A percentile compares a stretch with the other conserved stretches of the same genome.
Conservation (phyloP, 2,888 invertebrate species). For the Drosophila meridionalis region DNA sequence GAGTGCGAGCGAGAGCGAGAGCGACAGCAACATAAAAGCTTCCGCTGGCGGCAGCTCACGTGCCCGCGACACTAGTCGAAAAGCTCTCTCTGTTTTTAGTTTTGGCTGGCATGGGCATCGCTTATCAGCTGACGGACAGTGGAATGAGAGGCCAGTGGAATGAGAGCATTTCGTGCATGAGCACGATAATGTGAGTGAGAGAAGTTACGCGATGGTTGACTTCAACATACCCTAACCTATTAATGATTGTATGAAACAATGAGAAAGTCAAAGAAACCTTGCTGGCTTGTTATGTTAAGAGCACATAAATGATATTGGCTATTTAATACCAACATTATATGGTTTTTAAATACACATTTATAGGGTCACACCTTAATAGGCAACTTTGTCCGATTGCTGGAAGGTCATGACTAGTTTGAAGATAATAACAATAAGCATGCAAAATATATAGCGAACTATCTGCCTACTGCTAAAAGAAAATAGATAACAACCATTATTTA, state of each 20-base stretch:
- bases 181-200: neutral
- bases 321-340: neutral
- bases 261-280: neutral
- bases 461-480: neutral
- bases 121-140: constrained; percentile 40
- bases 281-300: neutral
- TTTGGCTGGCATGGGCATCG: constrained; percentile 8
- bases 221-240: constrained; percentile 11
- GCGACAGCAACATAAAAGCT: constrained; percentile 32
- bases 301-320: neutral
- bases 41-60: constrained; percentile 32
- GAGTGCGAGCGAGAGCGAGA: constrained; percentile 43
- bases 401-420: neutral
- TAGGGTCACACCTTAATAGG: neutral
- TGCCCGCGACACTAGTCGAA: constrained; percentile 31
- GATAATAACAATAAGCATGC: neutral
- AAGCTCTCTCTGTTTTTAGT: constrained; percentile 72
- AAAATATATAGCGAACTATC: neutral
- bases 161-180: constrained; percentile 7
- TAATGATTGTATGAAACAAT: neutral
- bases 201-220: neutral
- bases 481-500: constrained; percentile 1
- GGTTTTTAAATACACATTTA: neutral
- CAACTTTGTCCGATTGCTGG: neutral
- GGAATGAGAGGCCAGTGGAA: neutral